Evolutionary conservation across 2,888 invertebrate species (phyloP).

Genomic region (Nipponacmea schrenckii): DNA sequence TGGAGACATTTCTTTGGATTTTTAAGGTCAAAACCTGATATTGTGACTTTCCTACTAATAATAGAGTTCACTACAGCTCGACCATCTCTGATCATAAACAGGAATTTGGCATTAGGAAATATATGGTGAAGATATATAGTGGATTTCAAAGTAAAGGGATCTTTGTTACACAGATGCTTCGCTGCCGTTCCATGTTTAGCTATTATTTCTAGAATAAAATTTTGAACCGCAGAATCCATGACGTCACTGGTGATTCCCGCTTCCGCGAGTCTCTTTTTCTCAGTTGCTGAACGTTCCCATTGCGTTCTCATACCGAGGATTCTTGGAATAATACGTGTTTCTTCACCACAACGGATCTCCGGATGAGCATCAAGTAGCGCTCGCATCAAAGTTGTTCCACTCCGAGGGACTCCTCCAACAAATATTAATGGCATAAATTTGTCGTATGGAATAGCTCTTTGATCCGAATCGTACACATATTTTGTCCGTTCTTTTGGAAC

Average conservation of each 20-base stretch:
- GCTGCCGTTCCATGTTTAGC: conserved; percentile 86
- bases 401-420: conserved; percentile 94
- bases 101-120: conserved; percentile 96
- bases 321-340: conserved; percentile 92
- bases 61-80: conserved; percentile 98
- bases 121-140: conserved; percentile 92
- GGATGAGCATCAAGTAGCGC: conserved; percentile 98
- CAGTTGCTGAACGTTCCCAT: conserved; percentile 84
- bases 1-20: conserved; percentile 91
- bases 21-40: conserved; percentile 92
- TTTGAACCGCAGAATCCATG: conserved; percentile 93
- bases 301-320: conserved; percentile 93
- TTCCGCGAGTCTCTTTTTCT: conserved; percentile 50
- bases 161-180: conserved; percentile 96
- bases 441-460: conserved; percentile 73
- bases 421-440: conserved; percentile 83
- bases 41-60: conserved; percentile 89
- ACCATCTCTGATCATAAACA: conserved; percentile 98
- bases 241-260: conserved; percentile 83
- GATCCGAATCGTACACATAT: conserved; percentile 48
- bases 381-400: conserved; percentile 96
- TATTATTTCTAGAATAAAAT: conserved; percentile 90
- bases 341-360: conserved; percentile 95
- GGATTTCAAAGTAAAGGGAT: conserved; percentile 96
- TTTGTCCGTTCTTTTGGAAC: conserved; percentile 47